Conservation (phyloP, 2,888 invertebrate species). For the Aphrophora alni region DNA sequence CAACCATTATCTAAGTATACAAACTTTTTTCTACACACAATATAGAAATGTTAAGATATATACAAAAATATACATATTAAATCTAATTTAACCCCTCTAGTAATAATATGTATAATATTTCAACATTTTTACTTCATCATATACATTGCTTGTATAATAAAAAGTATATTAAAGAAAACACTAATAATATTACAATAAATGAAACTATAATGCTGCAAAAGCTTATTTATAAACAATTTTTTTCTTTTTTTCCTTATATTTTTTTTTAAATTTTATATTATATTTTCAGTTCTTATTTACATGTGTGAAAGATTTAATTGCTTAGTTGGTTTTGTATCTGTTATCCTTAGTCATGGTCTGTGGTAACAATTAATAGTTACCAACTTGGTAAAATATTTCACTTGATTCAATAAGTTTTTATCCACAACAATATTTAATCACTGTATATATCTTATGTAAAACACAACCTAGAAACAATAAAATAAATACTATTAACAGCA, state of each 20-base stretch:
- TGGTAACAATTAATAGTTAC: not conserved
- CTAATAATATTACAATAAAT: conserved; percentile 29
- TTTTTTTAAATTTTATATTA: not conserved
- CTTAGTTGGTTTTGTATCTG: not conserved
- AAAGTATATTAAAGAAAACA: conserved; percentile 36
- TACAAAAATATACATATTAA: conserved; percentile 49
- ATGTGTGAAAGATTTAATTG: not conserved
- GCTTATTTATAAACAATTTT: conserved; percentile 3
- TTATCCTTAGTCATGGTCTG: not conserved
- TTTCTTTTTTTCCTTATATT: not conserved
- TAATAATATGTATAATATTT: conserved; percentile 38
- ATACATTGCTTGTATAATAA: conserved; percentile 45
- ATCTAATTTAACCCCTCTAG: conserved; percentile 45
- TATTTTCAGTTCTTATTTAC: not conserved
- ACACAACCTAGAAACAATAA: not conserved
- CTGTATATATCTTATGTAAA: not conserved
- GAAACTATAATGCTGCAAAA: conserved; percentile 19
- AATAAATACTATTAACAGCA: not conserved
- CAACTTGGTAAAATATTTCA: not conserved
- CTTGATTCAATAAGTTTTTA: too few relatives aligned
- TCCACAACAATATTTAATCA: too few relatives aligned
- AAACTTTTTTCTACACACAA: conserved; percentile 32
- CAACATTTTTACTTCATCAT: conserved; percentile 38
- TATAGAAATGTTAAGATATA: conserved; percentile 44
- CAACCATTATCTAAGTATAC: conserved; percentile 26